Evolutionary conservation across 1,140 invertebrate species (phyloP).

Genomic region (Linepithema humile): DNA sequence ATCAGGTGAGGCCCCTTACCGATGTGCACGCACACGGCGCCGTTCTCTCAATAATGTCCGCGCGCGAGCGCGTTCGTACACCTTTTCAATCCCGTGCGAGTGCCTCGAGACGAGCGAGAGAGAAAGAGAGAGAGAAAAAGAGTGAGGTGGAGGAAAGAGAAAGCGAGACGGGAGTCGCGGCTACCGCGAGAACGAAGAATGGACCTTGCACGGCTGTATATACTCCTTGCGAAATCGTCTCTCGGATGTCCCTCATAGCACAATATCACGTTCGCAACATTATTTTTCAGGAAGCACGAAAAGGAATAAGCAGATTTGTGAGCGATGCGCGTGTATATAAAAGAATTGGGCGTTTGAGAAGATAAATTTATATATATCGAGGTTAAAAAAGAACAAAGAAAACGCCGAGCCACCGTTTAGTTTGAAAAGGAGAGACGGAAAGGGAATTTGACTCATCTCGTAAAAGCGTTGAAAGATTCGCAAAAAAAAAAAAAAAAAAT

Average conservation of each 20-base stretch:
- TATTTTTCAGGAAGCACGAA: background rate
- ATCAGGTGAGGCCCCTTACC: slow-evolving; percentile 68
- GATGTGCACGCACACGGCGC: slow-evolving; percentile 53
- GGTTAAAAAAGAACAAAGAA: too few relatives aligned
- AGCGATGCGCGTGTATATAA: too few relatives aligned
- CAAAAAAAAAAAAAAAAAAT: too few relatives aligned
- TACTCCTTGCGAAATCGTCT: slow-evolving; percentile 53
- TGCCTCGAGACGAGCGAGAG: slow-evolving; percentile 4
- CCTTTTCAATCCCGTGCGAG: slow-evolving; percentile 13
- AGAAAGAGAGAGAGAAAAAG: background rate
- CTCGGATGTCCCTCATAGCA: slow-evolving; percentile 16
- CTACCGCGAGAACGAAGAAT: slow-evolving; percentile 60
- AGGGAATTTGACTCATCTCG: too few relatives aligned
- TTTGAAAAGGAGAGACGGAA: too few relatives aligned
- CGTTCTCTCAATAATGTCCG: slow-evolving; percentile 49
- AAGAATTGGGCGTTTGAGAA: too few relatives aligned
- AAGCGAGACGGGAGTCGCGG: slow-evolving; percentile 37
- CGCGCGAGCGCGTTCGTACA: slow-evolving; percentile 49
- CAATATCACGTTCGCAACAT: slow-evolving; percentile 5
- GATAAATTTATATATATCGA: too few relatives aligned
- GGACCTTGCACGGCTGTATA: slow-evolving; percentile 48
- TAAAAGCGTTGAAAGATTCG: too few relatives aligned
- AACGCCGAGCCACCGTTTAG: too few relatives aligned
- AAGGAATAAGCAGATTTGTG: background rate
- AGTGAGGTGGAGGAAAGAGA: background rate